Evolutionary conservation across 2,888 invertebrate species (phyloP).

Genomic region (Malthinus flaveolus): DNA sequence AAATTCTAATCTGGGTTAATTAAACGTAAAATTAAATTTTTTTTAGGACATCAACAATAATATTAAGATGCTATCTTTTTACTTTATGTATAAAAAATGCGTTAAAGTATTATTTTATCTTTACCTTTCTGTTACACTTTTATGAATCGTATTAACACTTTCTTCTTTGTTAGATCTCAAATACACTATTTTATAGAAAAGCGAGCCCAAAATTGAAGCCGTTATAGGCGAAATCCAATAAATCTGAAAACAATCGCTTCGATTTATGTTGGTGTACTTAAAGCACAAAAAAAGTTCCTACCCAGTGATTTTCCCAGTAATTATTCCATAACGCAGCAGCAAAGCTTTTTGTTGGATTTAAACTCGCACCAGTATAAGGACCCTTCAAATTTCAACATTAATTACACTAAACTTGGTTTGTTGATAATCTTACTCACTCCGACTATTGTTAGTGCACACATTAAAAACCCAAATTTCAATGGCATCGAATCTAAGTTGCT

Average conservation of each 20-base stretch:
- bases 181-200: constrained; percentile 42
- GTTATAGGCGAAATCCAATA: constrained; percentile 49
- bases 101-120: no score
- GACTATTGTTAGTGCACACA: constrained; percentile 65
- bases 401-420: constrained; percentile 2
- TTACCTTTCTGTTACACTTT: no score
- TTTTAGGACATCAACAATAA: no score
- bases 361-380: constrained; percentile 66
- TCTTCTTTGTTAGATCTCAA: constrained; percentile 8
- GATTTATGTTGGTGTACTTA: neutral
- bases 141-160: no score
- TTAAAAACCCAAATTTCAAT: constrained; percentile 68
- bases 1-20: no score
- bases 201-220: constrained; percentile 41
- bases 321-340: constrained; percentile 73
- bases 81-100: no score
- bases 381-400: constrained; percentile 41
- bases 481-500: constrained; percentile 65
- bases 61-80: no score
- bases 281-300: constrained; percentile 43
- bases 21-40: no score
- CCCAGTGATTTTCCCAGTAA: constrained; percentile 70
- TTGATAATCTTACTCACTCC: constrained; percentile 57
- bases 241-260: constrained; percentile 40
- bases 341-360: constrained; percentile 71